These are phyloP conservation scores for Drosophila santomea DNA, from an alignment of 1,140 invertebrate genomes.

Conservation along the genomic window DNA sequence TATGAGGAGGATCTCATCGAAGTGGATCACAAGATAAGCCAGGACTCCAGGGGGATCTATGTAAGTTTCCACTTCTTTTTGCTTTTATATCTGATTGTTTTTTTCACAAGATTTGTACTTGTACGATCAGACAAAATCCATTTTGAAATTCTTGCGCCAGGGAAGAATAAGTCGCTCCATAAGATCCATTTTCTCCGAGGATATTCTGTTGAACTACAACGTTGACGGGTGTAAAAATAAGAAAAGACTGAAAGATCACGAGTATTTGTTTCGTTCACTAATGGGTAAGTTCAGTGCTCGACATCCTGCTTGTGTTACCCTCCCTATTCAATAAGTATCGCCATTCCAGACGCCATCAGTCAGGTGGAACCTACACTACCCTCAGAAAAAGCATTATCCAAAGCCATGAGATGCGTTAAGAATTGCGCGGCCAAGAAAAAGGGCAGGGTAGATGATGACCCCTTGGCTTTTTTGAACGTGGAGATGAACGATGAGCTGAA, in stretches of 20 bases:
- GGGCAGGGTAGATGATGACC: background rate
- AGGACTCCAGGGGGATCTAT: background rate
- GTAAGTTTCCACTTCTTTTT: background rate
- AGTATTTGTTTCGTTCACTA: background rate
- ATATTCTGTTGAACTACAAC: background rate
- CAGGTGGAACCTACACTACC: background rate
- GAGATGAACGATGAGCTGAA: background rate
- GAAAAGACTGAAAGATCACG: background rate
- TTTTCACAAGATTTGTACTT: background rate
- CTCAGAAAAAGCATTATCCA: background rate
- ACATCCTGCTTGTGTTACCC: no score
- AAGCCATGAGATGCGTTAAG: background rate
- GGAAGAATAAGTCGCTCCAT: background rate
- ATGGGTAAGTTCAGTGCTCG: background rate
- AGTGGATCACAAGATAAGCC: background rate
- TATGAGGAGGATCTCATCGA: background rate
- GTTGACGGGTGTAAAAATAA: background rate
- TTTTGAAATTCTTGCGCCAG: background rate
- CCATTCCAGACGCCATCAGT: background rate
- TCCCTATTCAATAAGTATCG: background rate
- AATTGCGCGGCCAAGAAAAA: background rate
- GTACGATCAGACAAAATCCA: background rate
- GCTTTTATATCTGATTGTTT: no score
- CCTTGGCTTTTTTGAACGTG: background rate
- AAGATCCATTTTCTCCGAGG: background rate